A percentile compares a stretch with the other conserved stretches of the same genome.
Conservation (phyloP, 2,113 vertebrate species). For the Arothron firmamentum region DNA sequence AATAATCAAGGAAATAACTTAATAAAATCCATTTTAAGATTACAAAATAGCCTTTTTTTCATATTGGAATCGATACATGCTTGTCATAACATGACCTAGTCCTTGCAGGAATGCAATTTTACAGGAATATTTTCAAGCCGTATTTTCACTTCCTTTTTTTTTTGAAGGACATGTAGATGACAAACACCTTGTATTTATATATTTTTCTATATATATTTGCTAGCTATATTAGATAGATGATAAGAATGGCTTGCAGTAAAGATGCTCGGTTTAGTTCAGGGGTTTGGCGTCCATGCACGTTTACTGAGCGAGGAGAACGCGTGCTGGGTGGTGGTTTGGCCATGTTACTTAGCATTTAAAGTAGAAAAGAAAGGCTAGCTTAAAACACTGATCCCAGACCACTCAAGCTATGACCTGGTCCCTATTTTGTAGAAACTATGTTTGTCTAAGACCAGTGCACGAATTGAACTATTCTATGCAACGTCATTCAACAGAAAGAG, state of each 20-base stretch:
- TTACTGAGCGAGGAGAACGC: slow-evolving; percentile 66
- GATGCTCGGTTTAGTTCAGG: slow-evolving; percentile 59
- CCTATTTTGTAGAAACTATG: slow-evolving; percentile 32
- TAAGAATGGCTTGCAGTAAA: slow-evolving; percentile 61
- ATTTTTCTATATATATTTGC: slow-evolving; percentile 64
- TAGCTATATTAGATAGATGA: slow-evolving; percentile 60
- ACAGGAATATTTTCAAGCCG: slow-evolving; percentile 64
- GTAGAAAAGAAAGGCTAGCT: slow-evolving; percentile 58
- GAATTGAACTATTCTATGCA: slow-evolving; percentile 62
- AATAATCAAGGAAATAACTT: slow-evolving; percentile 74
- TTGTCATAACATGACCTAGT: slow-evolving; percentile 66
- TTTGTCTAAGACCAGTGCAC: slow-evolving; percentile 47
- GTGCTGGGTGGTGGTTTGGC: slow-evolving; percentile 59
- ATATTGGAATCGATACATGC: slow-evolving; percentile 75
- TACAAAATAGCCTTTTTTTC: slow-evolving; percentile 79
- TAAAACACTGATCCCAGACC: slow-evolving; percentile 58
- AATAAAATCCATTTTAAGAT: slow-evolving; percentile 72
- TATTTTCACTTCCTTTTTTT: slow-evolving; percentile 60
- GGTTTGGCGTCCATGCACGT: slow-evolving; percentile 71
- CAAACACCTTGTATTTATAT: slow-evolving; percentile 64
- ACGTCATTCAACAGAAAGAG: slow-evolving; percentile 54
- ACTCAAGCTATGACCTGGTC: slow-evolving; percentile 40
- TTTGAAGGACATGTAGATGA: slow-evolving; percentile 64
- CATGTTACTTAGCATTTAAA: slow-evolving; percentile 47
- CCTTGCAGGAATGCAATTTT: slow-evolving; percentile 69